phyloP scores from a whole-genome alignment of 2,797 vertebrate species.

The Apodemus agrarius region DNA sequence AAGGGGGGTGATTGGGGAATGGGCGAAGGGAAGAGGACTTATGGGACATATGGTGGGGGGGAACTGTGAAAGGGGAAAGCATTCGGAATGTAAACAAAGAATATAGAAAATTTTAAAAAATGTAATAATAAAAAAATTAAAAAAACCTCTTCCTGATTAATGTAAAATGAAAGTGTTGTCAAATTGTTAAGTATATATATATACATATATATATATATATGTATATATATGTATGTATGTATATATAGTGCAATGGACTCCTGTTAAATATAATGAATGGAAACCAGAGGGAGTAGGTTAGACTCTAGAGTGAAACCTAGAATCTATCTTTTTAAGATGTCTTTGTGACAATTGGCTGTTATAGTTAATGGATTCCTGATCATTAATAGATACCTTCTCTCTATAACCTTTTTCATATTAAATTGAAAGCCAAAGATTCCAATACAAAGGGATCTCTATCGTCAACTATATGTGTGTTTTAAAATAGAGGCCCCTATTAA shows the following conservation, averaged over 20 bases:
- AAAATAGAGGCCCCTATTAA: neutral
- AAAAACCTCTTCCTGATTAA: too few species aligned
- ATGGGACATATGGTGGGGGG: too few species aligned
- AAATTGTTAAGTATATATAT: constrained; percentile 20
- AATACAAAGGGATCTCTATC: constrained; percentile 10
- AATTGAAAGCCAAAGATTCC: constrained; percentile 50
- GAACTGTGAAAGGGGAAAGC: too few species aligned
- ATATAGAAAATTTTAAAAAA: too few species aligned
- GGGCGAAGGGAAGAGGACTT: too few species aligned
- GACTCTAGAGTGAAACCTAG: neutral
- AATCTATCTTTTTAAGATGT: neutral
- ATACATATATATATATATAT: too few species aligned
- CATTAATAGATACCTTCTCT: neutral
- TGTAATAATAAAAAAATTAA: too few species aligned
- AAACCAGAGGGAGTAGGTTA: neutral
- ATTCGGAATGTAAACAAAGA: too few species aligned
- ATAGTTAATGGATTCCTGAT: neutral
- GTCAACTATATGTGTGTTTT: constrained; percentile 36
- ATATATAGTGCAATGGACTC: neutral
- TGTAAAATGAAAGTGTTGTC: constrained; percentile 23
- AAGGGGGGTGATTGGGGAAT: too few species aligned
- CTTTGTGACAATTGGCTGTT: constrained; percentile 12
- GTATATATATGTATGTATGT: too few species aligned
- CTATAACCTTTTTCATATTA: neutral
- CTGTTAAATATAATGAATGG: constrained; percentile 5